These are phyloP conservation scores for Osmerus mordax DNA, from an alignment of 2,113 vertebrate genomes.

Conservation along the genomic window DNA sequence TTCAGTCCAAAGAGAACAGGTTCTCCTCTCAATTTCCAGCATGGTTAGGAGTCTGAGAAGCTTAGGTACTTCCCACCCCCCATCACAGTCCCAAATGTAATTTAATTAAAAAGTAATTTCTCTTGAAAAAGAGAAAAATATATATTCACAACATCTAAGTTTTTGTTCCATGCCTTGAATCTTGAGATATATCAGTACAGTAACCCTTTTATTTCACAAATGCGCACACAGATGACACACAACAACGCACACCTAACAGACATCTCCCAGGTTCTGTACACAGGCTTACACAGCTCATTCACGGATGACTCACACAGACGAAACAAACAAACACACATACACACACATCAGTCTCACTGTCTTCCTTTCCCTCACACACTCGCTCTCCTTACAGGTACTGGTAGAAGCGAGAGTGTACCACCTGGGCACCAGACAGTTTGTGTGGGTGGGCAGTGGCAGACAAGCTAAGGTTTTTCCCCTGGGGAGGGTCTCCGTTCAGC, in stretches of 20 bases:
- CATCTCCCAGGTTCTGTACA: not conserved
- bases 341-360: constrained; percentile 20
- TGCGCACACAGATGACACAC: constrained; percentile 19
- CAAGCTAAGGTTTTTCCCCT: constrained; percentile 79
- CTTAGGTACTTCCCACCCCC: constrained; percentile 3
- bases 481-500: constrained; percentile 80
- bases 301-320: constrained; percentile 26
- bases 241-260: not conserved
- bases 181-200: constrained; percentile 50
- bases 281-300: not conserved
- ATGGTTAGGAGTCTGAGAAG: constrained; percentile 28
- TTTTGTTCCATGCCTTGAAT: constrained; percentile 55
- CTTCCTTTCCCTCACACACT: not conserved
- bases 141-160: constrained; percentile 31
- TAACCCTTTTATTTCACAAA: constrained; percentile 41
- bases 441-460: constrained; percentile 82
- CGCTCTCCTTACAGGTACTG: constrained; percentile 81
- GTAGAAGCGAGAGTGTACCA: constrained; percentile 84
- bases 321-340: constrained; percentile 34
- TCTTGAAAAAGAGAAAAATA: constrained; percentile 31
- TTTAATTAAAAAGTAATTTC: constrained; percentile 35
- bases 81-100: constrained; percentile 2
- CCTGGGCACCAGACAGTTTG: constrained; percentile 84
- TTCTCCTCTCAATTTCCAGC: constrained; percentile 25
- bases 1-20: constrained; percentile 12